Percentiles rank a stretch among this genome's conserved stretches.
These are phyloP conservation scores for Theristus sp. DNA, from an alignment of 2,888 invertebrate genomes.

Conservation along the genomic window DNA sequence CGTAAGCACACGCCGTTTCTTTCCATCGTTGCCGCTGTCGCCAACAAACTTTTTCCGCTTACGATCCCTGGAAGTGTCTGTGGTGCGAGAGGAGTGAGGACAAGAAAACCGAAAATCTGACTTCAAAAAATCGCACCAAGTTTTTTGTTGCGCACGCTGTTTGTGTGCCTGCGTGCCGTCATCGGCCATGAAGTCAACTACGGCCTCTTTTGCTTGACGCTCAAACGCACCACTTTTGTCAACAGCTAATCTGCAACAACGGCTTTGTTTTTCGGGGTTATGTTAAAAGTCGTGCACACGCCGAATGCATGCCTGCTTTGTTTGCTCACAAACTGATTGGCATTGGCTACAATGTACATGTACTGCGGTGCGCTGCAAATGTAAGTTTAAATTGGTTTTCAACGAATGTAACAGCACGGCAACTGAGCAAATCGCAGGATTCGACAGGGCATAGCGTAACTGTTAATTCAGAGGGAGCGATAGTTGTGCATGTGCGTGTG, in stretches of 20 bases:
- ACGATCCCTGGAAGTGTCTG: conserved; percentile 50
- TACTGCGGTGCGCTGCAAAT: too few species aligned
- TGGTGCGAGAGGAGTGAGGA: neutral
- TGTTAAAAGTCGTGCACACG: too few species aligned
- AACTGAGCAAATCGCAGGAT: neutral
- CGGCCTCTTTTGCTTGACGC: conserved; percentile 53
- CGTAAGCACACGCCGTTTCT: conserved; percentile 16
- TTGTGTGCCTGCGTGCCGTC: conserved; percentile 42
- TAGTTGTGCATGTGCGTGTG: too few species aligned
- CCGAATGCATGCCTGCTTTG: too few species aligned
- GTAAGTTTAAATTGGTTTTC: too few species aligned
- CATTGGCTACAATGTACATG: too few species aligned
- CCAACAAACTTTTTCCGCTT: conserved; percentile 82
- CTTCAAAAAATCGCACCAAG: neutral
- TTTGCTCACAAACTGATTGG: too few species aligned
- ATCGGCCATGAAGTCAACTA: conserved; percentile 66
- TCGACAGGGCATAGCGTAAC: neutral
- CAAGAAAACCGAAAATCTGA: neutral
- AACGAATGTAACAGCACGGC: too few species aligned
- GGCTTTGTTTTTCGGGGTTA: too few species aligned
- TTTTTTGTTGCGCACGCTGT: neutral
- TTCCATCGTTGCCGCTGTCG: conserved; percentile 13
- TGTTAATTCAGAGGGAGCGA: too few species aligned
- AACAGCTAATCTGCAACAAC: conserved; percentile 33
- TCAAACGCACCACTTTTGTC: conserved; percentile 47